Evolutionary conservation across 2,113 vertebrate species (phyloP).

Genomic region (Castor canadensis): DNA sequence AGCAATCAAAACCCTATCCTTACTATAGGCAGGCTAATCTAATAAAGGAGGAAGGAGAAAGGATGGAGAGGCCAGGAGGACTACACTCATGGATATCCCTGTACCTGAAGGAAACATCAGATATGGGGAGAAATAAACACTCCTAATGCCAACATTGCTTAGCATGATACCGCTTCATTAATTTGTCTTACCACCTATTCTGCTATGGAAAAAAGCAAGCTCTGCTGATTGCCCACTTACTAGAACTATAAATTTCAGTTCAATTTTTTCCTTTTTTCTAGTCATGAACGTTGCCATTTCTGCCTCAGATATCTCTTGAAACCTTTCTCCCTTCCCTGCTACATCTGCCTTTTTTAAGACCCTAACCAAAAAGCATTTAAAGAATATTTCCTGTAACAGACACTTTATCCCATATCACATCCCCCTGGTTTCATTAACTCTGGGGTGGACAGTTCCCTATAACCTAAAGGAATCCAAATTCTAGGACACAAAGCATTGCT

Average conservation of each 20-base stretch:
- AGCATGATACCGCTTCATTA: not conserved
- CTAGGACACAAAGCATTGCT: not conserved
- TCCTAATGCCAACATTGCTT: not conserved
- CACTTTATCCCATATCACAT: not conserved
- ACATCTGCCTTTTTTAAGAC: not conserved
- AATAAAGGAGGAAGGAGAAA: not conserved
- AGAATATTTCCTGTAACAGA: not conserved
- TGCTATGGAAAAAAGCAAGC: not conserved
- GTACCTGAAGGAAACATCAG: not conserved
- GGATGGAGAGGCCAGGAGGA: not conserved
- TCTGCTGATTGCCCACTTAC: not conserved
- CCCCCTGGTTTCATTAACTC: not conserved
- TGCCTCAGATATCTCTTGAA: not conserved
- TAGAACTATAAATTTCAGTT: conserved; percentile 36
- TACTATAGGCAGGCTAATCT: not conserved
- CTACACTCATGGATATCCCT: not conserved
- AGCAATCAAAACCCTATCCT: not conserved
- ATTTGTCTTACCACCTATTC: not conserved
- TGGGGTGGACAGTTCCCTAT: not conserved
- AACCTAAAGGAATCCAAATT: not conserved
- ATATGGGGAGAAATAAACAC: not conserved
- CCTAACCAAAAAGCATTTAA: not conserved
- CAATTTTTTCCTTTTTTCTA: not conserved
- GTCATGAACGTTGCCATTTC: not conserved
- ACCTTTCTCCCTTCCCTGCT: not conserved